Conservation (phyloP, 2,888 invertebrate genomes). For the Dynastes hyllus region DNA sequence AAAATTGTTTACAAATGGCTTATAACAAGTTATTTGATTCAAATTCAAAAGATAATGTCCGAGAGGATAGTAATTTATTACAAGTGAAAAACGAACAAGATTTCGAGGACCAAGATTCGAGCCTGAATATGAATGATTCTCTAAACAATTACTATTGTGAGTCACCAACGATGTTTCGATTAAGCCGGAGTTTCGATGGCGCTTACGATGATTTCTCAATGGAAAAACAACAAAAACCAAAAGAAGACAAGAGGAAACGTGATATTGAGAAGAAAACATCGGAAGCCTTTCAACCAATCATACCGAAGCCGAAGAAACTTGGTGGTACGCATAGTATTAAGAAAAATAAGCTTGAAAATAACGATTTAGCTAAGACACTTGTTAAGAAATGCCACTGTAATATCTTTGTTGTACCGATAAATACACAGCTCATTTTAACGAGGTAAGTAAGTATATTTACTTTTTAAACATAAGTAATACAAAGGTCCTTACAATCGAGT, state of each 20-base stretch:
- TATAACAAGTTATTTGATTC: constrained; percentile 71
- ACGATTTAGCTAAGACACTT: not conserved
- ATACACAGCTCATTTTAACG: no score
- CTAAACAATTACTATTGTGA: constrained; percentile 59
- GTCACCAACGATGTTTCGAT: constrained; percentile 61
- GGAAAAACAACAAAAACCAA: no score
- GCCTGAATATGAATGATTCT: constrained; percentile 57
- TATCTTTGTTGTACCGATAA: no score
- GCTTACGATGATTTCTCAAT: constrained; percentile 35
- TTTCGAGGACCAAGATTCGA: constrained; percentile 63
- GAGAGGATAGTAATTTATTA: constrained; percentile 83
- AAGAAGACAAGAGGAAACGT: no score
- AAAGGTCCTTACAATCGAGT: no score
- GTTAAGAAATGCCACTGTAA: not conserved
- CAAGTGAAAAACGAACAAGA: constrained; percentile 63
- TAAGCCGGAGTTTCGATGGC: constrained; percentile 60
- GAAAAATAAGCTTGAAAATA: not conserved
- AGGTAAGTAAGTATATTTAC: no score
- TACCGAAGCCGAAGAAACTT: not conserved
- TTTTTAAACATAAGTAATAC: no score
- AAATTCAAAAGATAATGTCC: constrained; percentile 71
- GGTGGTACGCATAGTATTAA: not conserved
- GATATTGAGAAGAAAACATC: not conserved
- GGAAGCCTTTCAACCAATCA: not conserved
- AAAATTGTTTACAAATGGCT: constrained; percentile 88